Percentiles rank a stretch among this genome's conserved stretches.
phyloP scores from a whole-genome alignment of 2,797 vertebrate genomes.

The Pipistrellus pygmaeus region DNA sequence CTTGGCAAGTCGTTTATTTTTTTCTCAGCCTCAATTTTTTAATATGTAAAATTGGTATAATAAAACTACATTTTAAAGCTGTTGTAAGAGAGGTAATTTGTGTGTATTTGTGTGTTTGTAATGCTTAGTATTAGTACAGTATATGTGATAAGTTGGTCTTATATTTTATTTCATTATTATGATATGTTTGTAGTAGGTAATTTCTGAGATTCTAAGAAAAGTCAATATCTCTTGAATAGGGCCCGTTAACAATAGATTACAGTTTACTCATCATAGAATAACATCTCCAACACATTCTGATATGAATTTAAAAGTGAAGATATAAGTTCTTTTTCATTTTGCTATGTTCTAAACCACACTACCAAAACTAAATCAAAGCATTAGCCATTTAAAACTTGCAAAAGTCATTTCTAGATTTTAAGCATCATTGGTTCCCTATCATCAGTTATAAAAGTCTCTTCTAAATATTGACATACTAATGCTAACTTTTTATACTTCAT shows the following conservation, averaged over 20 bases:
- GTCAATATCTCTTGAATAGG: neutral
- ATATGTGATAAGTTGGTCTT: neutral
- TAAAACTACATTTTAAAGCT: neutral
- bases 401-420: neutral
- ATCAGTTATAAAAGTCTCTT: neutral
- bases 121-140: neutral
- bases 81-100: neutral
- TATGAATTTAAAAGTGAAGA: neutral
- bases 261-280: neutral
- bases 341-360: neutral
- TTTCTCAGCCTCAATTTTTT: constrained; percentile 17
- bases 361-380: constrained; percentile 2
- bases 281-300: neutral
- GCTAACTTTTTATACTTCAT: constrained; percentile 8
- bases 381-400: neutral
- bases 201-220: constrained; percentile 20
- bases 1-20: constrained; percentile 34
- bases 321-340: neutral
- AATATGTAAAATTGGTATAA: constrained; percentile 23
- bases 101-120: neutral
- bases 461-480: neutral
- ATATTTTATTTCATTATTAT: constrained; percentile 1
- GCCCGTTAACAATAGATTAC: neutral
- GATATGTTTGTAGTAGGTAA: neutral
- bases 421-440: neutral